Conservation (phyloP, 1,140 invertebrate species). For the Lerema accius region DNA sequence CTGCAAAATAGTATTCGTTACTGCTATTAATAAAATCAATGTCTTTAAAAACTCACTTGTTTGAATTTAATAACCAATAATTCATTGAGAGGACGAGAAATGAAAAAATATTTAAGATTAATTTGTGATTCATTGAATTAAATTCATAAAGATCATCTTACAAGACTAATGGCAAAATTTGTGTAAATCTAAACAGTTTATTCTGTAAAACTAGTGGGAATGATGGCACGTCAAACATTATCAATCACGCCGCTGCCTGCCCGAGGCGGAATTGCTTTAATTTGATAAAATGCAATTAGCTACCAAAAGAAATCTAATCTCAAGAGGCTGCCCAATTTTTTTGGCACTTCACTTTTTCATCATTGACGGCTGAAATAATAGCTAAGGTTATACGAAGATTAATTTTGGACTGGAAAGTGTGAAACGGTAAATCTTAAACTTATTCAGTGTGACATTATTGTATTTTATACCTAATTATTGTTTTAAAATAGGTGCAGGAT, state of each 20-base stretch:
- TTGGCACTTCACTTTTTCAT: constrained; percentile 65
- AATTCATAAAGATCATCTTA: constrained; percentile 29
- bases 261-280: constrained; percentile 74
- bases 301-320: constrained; percentile 82
- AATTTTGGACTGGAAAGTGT: constrained; percentile 1
- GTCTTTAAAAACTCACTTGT: neutral
- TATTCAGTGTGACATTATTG: too few species aligned
- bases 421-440: neutral
- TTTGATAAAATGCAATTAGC: constrained; percentile 83
- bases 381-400: constrained; percentile 37
- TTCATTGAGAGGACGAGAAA: neutral
- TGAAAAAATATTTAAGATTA: neutral
- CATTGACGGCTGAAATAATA: constrained; percentile 56
- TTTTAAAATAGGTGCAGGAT: too few species aligned
- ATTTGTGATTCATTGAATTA: constrained; percentile 22
- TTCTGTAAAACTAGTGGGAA: constrained; percentile 78
- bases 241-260: constrained; percentile 64
- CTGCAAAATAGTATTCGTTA: too few species aligned
- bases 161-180: constrained; percentile 69
- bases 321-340: constrained; percentile 68
- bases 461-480: too few species aligned
- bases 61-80: neutral
- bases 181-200: constrained; percentile 79
- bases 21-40: neutral
- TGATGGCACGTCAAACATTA: constrained; percentile 69